phyloP scores from a whole-genome alignment of 2,113 vertebrate genomes.

The Gorsachius goisagi region DNA sequence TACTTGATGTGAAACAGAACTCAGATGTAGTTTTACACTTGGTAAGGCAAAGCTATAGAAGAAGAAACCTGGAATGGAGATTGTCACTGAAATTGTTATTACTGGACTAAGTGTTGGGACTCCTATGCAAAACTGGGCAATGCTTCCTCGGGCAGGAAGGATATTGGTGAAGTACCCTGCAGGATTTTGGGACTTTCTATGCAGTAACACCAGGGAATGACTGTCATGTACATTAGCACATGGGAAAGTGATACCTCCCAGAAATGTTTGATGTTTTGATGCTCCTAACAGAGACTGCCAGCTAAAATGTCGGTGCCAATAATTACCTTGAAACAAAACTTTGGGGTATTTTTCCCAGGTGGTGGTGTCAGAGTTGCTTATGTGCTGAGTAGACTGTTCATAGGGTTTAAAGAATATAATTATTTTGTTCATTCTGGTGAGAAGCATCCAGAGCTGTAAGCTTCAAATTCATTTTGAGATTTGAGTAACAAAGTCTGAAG shows the following conservation, averaged over 20 bases:
- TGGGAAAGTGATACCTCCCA: accelerated
- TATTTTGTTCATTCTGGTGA: not conserved
- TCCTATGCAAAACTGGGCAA: not conserved
- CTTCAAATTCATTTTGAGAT: not conserved
- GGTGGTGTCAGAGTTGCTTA: not conserved
- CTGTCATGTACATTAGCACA: not conserved
- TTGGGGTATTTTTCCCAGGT: not conserved
- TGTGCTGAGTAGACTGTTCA: not conserved
- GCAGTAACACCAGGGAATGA: not conserved
- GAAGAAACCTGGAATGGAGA: not conserved
- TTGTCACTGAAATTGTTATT: not conserved
- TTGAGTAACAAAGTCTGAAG: not conserved
- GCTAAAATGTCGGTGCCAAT: not conserved
- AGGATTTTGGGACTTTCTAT: not conserved
- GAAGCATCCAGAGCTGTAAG: not conserved
- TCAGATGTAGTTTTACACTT: not conserved
- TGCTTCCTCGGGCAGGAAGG: not conserved
- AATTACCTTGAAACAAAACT: not conserved
- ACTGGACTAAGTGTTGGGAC: not conserved
- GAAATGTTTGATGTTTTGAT: not conserved
- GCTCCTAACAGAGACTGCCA: not conserved
- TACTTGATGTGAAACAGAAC: not conserved
- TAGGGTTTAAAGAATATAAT: not conserved
- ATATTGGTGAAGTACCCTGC: not conserved
- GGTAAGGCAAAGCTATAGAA: not conserved